phyloP scores from a whole-genome alignment of 1,140 invertebrate genomes.

The Nasonia giraulti region DNA sequence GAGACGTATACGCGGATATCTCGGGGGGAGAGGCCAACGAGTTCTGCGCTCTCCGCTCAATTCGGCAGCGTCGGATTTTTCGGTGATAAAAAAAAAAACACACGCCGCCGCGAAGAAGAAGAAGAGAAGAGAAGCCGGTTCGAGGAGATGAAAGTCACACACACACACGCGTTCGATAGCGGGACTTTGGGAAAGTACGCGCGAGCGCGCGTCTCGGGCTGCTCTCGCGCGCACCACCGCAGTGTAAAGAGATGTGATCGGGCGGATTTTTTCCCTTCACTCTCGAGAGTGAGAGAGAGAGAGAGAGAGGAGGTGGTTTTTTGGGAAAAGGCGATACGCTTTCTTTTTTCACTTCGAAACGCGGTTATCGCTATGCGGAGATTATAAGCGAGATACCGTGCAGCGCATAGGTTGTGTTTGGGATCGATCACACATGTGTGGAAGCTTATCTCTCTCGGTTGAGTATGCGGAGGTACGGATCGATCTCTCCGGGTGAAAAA shows the following conservation, averaged over 20 bases:
- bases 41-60: not conserved
- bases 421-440: not conserved
- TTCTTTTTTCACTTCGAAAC: not conserved
- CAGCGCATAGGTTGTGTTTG: not conserved
- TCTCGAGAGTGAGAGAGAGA: not conserved
- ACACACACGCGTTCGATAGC: slow-evolving; percentile 15
- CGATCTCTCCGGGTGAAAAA: no score
- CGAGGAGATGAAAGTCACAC: slow-evolving; percentile 34
- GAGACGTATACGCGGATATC: not conserved
- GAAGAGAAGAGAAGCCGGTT: slow-evolving; percentile 16
- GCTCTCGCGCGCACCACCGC: not conserved
- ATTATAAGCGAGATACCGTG: not conserved
- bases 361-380: no score
- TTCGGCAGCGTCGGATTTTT: slow-evolving; percentile 7
- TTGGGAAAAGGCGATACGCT: not conserved
- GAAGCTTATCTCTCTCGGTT: not conserved
- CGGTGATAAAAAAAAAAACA: not conserved
- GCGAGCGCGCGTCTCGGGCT: not conserved
- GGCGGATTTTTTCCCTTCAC: slow-evolving; percentile 14
- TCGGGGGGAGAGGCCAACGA: not conserved
- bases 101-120: not conserved
- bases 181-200: slow-evolving; percentile 44
- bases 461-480: not conserved
- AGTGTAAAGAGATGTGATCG: not conserved
- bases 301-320: not conserved